These are phyloP conservation scores for Girardinus metallicus DNA, from an alignment of 2,797 vertebrate genomes.

Conservation along the genomic window DNA sequence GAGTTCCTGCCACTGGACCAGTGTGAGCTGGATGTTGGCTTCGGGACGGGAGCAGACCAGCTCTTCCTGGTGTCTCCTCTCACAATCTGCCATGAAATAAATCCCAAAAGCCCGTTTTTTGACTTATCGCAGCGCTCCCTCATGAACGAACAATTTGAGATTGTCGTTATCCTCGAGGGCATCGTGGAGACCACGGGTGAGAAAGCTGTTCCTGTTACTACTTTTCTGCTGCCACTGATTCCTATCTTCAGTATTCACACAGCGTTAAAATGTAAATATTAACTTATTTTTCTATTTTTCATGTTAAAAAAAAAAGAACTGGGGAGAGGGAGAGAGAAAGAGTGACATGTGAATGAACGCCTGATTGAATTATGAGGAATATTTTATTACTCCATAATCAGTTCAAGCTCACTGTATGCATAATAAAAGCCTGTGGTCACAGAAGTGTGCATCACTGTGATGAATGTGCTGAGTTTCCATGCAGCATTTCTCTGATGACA, in stretches of 20 bases:
- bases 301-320: conserved; percentile 23
- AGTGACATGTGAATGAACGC: conserved; percentile 33
- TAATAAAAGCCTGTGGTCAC: conserved; percentile 66
- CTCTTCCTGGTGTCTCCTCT: conserved; percentile 92
- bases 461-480: conserved; percentile 54
- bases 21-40: conserved; percentile 91
- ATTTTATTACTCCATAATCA: conserved; percentile 61
- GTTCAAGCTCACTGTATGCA: conserved; percentile 65
- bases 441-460: conserved; percentile 64
- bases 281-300: conserved; percentile 27
- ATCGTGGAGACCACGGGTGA: conserved; percentile 92
- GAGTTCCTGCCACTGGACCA: conserved; percentile 93
- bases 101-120: conserved; percentile 90
- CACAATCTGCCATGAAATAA: conserved; percentile 93
- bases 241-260: conserved; percentile 9
- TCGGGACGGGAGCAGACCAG: conserved; percentile 91
- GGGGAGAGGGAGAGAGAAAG: conserved; percentile 27
- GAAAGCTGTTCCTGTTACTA: conserved; percentile 10
- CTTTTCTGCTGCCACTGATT: neutral
- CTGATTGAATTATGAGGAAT: conserved; percentile 67
- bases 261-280: conserved; percentile 60
- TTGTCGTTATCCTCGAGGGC: conserved; percentile 91
- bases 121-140: conserved; percentile 90
- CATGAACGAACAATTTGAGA: conserved; percentile 89
- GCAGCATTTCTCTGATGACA: conserved; percentile 57